Conservation (phyloP, 2,888 invertebrate genomes). For the Caenorhabditis drosophilae region DNA sequence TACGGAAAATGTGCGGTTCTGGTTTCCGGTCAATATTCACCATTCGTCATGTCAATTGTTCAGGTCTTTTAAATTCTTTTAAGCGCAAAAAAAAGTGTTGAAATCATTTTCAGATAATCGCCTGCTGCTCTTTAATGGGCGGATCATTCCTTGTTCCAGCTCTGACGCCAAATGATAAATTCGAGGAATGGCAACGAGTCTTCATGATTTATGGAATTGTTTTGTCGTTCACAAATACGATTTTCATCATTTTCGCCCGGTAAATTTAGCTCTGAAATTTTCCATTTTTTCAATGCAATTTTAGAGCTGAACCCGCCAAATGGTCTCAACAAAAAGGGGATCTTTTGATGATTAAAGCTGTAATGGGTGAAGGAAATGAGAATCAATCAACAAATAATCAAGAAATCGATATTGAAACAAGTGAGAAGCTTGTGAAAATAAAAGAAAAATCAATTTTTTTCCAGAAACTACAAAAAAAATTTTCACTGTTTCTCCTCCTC, state of each 20-base stretch:
- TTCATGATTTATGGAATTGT: conserved; percentile 46
- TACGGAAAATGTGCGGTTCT: conserved; percentile 56
- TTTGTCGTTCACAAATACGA: conserved; percentile 33
- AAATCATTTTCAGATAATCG: conserved; percentile 41
- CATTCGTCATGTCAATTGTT: conserved; percentile 57
- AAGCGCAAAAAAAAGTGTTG: neutral
- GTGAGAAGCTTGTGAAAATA: too few species aligned
- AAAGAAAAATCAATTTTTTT: too few species aligned
- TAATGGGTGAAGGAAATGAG: conserved; percentile 13
- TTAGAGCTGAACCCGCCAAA: conserved; percentile 38
- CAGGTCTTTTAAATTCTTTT: conserved; percentile 32
- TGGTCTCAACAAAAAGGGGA: conserved; percentile 38
- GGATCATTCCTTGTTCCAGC: conserved; percentile 57
- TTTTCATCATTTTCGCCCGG: conserved; percentile 39
- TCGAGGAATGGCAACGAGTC: conserved; percentile 47
- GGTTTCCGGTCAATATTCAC: conserved; percentile 52
- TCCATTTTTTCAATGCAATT: neutral
- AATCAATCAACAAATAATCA: too few species aligned
- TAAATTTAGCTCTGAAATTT: conserved; percentile 1
- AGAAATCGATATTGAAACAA: too few species aligned
- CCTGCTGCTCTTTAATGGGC: conserved; percentile 45
- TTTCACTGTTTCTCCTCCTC: too few species aligned
- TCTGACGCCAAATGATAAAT: conserved; percentile 44
- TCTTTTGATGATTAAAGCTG: conserved; percentile 16
- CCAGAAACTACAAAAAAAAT: too few species aligned